Evolutionary conservation across 2,888 invertebrate species (phyloP).

Genomic region (Nomada flava): DNA sequence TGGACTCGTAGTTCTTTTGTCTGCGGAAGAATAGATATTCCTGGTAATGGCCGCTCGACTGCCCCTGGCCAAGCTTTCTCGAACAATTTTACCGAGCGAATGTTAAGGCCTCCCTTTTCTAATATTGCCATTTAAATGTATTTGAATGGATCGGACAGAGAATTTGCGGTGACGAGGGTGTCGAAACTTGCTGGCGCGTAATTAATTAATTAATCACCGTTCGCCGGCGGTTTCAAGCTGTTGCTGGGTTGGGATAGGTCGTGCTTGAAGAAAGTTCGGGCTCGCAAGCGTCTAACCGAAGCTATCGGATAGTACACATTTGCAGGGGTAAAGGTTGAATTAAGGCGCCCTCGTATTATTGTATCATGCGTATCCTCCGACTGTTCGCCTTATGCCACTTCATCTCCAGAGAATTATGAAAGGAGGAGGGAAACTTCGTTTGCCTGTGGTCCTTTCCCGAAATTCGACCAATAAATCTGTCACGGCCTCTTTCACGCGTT

Average conservation of each 20-base stretch:
- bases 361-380: constrained; percentile 34
- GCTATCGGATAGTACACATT: constrained; percentile 43
- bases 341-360: constrained; percentile 48
- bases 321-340: constrained; percentile 52
- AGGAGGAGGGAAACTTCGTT: constrained; percentile 21
- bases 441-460: constrained; percentile 11
- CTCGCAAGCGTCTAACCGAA: constrained; percentile 33
- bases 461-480: constrained; percentile 33
- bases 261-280: constrained; percentile 55
- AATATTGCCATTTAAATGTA: constrained; percentile 9
- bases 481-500: not conserved
- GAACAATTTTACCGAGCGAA: constrained; percentile 11
- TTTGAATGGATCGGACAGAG: not conserved
- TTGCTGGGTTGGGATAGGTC: constrained; percentile 58
- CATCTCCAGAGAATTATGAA: constrained; percentile 29
- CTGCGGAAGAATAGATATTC: constrained; percentile 23
- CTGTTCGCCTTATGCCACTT: constrained; percentile 51
- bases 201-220: constrained; percentile 24
- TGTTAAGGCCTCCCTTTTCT: not conserved
- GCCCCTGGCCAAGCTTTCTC: constrained; percentile 6
- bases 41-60: constrained; percentile 18
- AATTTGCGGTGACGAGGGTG: not conserved
- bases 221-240: constrained; percentile 22
- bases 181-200: not conserved
- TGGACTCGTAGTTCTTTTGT: constrained; percentile 20